A percentile compares a stretch with the other conserved stretches of the same genome.
Evolutionary conservation across 35 echinoderm and acorn worm genomes (phyloP).

Genomic region (Apostichopus californicus): DNA sequence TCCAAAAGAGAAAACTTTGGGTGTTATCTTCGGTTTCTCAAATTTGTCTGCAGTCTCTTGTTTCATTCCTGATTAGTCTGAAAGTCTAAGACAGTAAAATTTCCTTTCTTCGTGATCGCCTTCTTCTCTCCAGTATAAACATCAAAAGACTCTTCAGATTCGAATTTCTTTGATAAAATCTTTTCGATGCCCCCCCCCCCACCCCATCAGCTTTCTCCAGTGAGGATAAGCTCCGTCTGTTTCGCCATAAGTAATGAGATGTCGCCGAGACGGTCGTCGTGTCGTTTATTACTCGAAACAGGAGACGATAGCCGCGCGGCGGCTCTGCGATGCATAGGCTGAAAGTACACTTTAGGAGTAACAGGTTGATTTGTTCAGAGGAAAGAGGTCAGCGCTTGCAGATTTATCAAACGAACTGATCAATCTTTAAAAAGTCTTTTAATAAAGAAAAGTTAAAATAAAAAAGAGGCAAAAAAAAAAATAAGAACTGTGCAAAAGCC

Average conservation of each 20-base stretch:
- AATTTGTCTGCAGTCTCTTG: too few relatives aligned
- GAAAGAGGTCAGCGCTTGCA: neutral
- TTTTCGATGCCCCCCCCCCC: neutral
- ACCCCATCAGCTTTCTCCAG: too few relatives aligned
- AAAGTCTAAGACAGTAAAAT: too few relatives aligned
- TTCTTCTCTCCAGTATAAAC: too few relatives aligned
- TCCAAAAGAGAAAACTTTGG: too few relatives aligned
- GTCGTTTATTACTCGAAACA: neutral
- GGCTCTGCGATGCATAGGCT: neutral
- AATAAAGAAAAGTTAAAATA: neutral
- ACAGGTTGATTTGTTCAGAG: neutral
- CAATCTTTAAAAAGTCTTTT: neutral
- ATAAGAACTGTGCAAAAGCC: neutral
- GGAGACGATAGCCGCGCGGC: neutral
- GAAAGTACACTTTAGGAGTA: neutral
- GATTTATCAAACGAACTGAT: neutral
- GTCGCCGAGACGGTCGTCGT: neutral
- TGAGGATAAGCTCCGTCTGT: neutral
- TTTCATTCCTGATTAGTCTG: too few relatives aligned
- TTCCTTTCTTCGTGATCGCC: too few relatives aligned
- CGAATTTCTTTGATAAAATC: neutral
- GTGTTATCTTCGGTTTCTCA: too few relatives aligned
- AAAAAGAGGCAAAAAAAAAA: neutral
- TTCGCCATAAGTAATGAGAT: neutral
- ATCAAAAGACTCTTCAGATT: too few relatives aligned